phyloP scores from a whole-genome alignment of 64 coral and sea anemone genomes.

The Astreopora myriophthalma region DNA sequence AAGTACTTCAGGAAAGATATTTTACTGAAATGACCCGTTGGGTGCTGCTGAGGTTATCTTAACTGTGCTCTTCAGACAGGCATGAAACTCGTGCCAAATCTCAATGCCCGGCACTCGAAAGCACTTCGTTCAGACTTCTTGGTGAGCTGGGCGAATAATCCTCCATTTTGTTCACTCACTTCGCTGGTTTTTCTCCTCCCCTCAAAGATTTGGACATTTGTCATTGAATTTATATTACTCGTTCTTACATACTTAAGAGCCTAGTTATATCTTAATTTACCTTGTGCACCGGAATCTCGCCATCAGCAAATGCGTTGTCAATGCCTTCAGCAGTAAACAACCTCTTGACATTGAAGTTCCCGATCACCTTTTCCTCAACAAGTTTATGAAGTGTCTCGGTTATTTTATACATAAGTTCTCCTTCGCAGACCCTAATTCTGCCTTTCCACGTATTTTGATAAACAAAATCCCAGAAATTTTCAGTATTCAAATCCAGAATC shows the following conservation, averaged over 20 bases:
- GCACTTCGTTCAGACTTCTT: too few relatives aligned
- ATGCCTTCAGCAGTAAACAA: not conserved
- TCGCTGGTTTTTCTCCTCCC: too few relatives aligned
- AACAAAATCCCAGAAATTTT: constrained; percentile 33
- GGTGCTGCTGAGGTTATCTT: too few relatives aligned
- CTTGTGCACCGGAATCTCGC: not conserved
- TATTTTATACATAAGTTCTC: constrained; percentile 25
- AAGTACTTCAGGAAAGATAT: too few relatives aligned
- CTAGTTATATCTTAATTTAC: not conserved
- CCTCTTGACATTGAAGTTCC: not conserved
- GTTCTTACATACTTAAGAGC: too few relatives aligned
- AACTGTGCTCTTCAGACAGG: too few relatives aligned
- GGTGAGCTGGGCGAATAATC: too few relatives aligned
- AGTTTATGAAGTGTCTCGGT: constrained; percentile 8
- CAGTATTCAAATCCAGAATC: not conserved
- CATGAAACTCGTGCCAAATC: too few relatives aligned
- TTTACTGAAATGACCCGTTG: too few relatives aligned
- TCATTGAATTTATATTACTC: too few relatives aligned
- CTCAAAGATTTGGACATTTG: not conserved
- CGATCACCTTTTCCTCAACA: not conserved
- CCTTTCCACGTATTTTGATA: not conserved
- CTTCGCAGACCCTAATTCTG: constrained; percentile 37
- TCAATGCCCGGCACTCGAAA: too few relatives aligned
- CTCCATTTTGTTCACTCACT: too few relatives aligned
- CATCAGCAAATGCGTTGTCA: not conserved